phyloP scores from a whole-genome alignment of 2,113 vertebrate genomes.

The Regulus satrapa region DNA sequence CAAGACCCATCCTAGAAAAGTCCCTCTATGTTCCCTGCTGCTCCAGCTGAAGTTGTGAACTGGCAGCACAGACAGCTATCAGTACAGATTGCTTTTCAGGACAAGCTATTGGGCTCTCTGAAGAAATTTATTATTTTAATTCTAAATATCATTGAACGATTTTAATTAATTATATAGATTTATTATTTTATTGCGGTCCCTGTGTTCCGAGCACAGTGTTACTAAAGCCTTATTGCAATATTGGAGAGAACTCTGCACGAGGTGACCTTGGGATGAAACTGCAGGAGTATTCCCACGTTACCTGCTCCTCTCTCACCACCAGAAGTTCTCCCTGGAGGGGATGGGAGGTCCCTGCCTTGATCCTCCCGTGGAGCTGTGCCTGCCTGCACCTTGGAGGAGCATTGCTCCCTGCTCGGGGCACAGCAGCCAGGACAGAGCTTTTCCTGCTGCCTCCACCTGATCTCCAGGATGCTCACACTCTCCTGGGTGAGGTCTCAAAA shows the following conservation, averaged over 20 bases:
- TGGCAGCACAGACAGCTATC: not conserved
- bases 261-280: not conserved
- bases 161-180: no score
- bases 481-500: not conserved
- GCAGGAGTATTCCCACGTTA: not conserved
- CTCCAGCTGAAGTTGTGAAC: not conserved
- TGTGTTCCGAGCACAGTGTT: not conserved
- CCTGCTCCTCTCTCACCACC: not conserved
- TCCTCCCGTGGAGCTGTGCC: fast-evolving
- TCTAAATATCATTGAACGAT: no score
- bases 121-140: no score
- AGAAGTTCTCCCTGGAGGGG: not conserved
- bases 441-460: not conserved
- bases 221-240: not conserved
- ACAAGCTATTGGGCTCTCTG: no score
- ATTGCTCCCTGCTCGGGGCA: not conserved
- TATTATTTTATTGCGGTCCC: no score
- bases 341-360: not conserved
- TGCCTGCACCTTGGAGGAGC: not conserved
- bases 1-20: not conserved
- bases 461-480: not conserved
- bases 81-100: not conserved
- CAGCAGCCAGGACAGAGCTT: not conserved
- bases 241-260: not conserved
- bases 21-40: not conserved